A percentile compares a stretch with the other conserved stretches of the same genome.
Conservation (phyloP, 1,140 invertebrate species). For the Telenomus remus region DNA sequence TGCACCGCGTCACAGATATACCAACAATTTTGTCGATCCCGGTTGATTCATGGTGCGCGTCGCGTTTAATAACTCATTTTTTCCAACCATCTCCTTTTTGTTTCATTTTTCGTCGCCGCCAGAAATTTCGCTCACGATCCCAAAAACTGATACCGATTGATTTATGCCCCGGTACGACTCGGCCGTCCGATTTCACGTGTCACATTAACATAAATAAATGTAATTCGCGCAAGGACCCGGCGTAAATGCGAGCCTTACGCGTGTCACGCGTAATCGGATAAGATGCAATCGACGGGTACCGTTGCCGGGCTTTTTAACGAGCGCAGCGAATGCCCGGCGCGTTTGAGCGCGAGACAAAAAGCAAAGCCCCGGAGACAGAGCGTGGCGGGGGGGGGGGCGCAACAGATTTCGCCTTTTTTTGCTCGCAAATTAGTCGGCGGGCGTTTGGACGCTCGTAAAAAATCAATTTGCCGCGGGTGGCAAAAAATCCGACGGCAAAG, state of each 20-base stretch:
- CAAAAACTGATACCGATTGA: too few species aligned
- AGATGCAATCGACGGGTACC: slow-evolving; percentile 62
- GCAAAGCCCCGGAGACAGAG: not conserved
- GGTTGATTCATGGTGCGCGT: too few species aligned
- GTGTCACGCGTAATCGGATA: slow-evolving; percentile 69
- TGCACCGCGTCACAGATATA: slow-evolving; percentile 25
- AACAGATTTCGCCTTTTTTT: slow-evolving; percentile 3
- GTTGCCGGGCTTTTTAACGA: slow-evolving; percentile 53
- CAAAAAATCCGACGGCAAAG: not conserved
- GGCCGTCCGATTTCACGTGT: slow-evolving; percentile 26
- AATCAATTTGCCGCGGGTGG: slow-evolving; percentile 27
- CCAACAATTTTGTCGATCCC: slow-evolving; percentile 21
- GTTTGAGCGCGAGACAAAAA: slow-evolving; percentile 16
- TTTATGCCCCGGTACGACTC: not conserved
- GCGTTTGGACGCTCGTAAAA: slow-evolving; percentile 22
- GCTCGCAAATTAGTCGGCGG: slow-evolving; percentile 16
- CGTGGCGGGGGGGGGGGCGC: too few species aligned
- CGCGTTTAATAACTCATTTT: too few species aligned
- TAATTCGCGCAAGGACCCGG: slow-evolving; percentile 26
- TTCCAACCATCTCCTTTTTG: slow-evolving; percentile 3
- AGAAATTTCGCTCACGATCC: too few species aligned
- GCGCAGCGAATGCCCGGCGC: slow-evolving; percentile 32
- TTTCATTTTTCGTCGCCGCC: not conserved
- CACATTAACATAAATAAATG: slow-evolving; percentile 51
- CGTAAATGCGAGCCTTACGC: slow-evolving; percentile 63